phyloP scores from a whole-genome alignment of 2,113 vertebrate species.

The Shinisaurus crocodilurus region DNA sequence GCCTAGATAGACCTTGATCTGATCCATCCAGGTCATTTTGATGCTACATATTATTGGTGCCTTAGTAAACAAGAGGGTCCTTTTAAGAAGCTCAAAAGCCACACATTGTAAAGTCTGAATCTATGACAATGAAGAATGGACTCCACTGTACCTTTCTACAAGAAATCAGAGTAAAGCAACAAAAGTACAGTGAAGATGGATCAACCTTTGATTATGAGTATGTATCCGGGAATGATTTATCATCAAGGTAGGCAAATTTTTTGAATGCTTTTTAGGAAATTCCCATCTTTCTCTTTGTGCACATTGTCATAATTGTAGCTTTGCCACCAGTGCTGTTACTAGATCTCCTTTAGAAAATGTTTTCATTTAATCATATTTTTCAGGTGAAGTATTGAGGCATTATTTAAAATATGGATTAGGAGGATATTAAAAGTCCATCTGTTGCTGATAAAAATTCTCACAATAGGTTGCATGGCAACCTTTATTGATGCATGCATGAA shows the following conservation, averaged over 20 bases:
- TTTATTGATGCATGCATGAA: slow-evolving; percentile 32
- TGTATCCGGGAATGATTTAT: not conserved
- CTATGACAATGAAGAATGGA: slow-evolving; percentile 7
- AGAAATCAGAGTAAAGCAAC: slow-evolving; percentile 7
- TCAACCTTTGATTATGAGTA: rapidly evolving
- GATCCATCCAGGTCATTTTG: not conserved
- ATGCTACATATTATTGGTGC: slow-evolving; percentile 59
- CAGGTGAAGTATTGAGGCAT: slow-evolving; percentile 39
- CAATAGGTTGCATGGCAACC: slow-evolving; percentile 46
- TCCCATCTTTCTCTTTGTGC: slow-evolving; percentile 54
- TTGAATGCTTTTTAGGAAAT: slow-evolving; percentile 50
- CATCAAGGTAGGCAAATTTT: not conserved
- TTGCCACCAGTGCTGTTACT: slow-evolving; percentile 33
- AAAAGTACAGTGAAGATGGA: not conserved
- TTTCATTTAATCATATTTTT: slow-evolving; percentile 57
- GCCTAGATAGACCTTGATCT: not conserved
- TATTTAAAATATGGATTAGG: slow-evolving; percentile 66
- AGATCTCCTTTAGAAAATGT: slow-evolving; percentile 47
- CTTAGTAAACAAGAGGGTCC: slow-evolving; percentile 56
- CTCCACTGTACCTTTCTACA: slow-evolving; percentile 25
- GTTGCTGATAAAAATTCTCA: slow-evolving; percentile 55
- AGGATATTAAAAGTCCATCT: slow-evolving; percentile 68
- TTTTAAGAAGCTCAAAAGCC: slow-evolving; percentile 40
- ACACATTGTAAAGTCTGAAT: slow-evolving; percentile 36
- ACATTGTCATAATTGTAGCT: slow-evolving; percentile 24